Conservation (phyloP, 2,888 invertebrate genomes). For the Agriopis leucophaearia region DNA sequence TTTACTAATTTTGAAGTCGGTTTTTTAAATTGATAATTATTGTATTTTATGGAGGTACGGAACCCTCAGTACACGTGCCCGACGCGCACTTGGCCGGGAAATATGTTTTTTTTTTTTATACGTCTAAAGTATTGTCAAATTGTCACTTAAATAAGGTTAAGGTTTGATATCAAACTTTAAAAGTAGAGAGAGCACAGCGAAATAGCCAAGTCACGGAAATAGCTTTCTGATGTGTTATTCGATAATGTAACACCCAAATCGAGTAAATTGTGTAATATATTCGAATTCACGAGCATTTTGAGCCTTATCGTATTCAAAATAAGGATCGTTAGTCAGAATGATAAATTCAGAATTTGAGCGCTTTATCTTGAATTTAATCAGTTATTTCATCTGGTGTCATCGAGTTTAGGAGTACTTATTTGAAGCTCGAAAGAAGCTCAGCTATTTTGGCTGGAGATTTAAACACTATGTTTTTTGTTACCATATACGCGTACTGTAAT, state of each 20-base stretch:
- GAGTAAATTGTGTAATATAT: slow-evolving; percentile 35
- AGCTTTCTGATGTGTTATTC: slow-evolving; percentile 45
- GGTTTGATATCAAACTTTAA: not conserved
- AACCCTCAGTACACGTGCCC: too few species aligned
- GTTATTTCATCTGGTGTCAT: slow-evolving; percentile 59
- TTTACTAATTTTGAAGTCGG: too few species aligned
- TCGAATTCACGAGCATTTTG: slow-evolving; percentile 17
- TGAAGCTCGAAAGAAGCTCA: slow-evolving; percentile 62
- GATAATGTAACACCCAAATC: slow-evolving; percentile 47
- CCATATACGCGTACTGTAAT: not conserved
- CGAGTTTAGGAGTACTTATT: slow-evolving; percentile 52
- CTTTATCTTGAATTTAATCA: slow-evolving; percentile 61
- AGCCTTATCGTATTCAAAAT: slow-evolving; percentile 19
- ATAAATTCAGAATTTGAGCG: slow-evolving; percentile 27
- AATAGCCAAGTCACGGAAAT: slow-evolving; percentile 55
- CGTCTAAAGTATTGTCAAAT: slow-evolving; percentile 9
- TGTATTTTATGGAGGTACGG: too few species aligned
- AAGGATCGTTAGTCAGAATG: slow-evolving; percentile 5
- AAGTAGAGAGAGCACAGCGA: slow-evolving; percentile 26
- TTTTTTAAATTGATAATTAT: too few species aligned
- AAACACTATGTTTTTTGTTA: slow-evolving; percentile 29
- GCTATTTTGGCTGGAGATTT: slow-evolving; percentile 60
- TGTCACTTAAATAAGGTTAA: not conserved
- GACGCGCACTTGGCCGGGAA: too few species aligned
- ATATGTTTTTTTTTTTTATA: slow-evolving; percentile 3